These are phyloP conservation scores for Micromussa lordhowensis DNA, from an alignment of 92 coral and sea anemone genomes.

Conservation along the genomic window DNA sequence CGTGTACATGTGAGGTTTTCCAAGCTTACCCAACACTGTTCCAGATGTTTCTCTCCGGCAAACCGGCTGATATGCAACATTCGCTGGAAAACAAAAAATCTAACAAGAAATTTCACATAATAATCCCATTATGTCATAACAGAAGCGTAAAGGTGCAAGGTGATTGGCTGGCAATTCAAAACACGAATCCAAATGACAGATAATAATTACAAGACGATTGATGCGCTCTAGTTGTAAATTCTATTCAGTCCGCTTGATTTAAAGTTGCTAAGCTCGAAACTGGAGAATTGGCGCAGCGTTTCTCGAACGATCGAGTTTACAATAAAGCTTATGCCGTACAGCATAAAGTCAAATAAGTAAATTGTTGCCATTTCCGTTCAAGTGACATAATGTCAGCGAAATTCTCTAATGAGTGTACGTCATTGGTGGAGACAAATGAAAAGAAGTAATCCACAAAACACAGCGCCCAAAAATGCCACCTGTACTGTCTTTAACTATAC, in stretches of 20 bases:
- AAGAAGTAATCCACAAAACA: not conserved
- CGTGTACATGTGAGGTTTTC: not conserved
- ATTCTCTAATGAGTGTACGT: not conserved
- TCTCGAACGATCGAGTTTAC: not conserved
- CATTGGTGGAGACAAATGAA: slow-evolving; percentile 15
- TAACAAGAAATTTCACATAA: not conserved
- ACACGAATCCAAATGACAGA: not conserved
- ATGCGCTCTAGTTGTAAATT: not conserved
- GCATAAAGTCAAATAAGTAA: not conserved
- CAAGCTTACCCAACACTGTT: not conserved
- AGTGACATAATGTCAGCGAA: slow-evolving; percentile 16
- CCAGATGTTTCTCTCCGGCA: slow-evolving; percentile 20
- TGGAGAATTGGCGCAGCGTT: not conserved
- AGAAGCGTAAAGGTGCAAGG: not conserved
- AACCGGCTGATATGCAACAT: slow-evolving; percentile 19
- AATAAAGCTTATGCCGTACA: not conserved
- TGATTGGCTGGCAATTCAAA: slow-evolving; percentile 3
- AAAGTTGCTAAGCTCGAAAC: not conserved
- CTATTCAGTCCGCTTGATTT: not conserved
- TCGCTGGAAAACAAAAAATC: not conserved
- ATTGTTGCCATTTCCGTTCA: slow-evolving; percentile 16
- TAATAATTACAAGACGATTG: not conserved
- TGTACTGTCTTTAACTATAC: not conserved
- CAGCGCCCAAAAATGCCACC: not conserved
- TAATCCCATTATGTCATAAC: not conserved